These are phyloP conservation scores for Delphinapterus leucas DNA, from an alignment of 2,113 vertebrate genomes.

Conservation along the genomic window DNA sequence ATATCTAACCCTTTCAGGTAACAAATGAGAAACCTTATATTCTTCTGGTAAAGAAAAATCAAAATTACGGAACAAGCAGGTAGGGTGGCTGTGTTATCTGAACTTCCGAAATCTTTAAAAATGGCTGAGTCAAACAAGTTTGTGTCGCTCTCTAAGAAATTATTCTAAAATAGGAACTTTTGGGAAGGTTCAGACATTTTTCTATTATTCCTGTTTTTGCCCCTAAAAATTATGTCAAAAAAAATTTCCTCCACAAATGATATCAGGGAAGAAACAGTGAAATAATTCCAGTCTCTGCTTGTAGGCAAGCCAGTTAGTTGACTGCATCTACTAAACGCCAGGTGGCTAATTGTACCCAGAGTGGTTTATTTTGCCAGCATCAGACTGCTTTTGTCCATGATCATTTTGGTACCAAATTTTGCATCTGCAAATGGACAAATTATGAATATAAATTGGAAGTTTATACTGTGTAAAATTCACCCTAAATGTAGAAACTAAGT, in stretches of 20 bases:
- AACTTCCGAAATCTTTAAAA: background rate
- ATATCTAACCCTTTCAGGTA: background rate
- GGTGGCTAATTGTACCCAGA: background rate
- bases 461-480: slow-evolving; percentile 38
- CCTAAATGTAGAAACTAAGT: background rate
- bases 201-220: background rate
- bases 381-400: background rate
- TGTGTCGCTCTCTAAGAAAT: background rate
- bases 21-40: background rate
- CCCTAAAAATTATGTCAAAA: background rate
- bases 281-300: background rate
- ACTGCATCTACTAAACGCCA: background rate
- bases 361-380: background rate
- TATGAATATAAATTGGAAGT: slow-evolving; percentile 49
- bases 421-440: slow-evolving; percentile 33
- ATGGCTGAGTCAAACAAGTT: background rate
- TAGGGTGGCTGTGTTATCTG: background rate
- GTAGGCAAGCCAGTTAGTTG: background rate
- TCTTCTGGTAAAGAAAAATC: slow-evolving; percentile 5
- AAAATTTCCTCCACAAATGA: background rate
- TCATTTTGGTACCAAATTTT: slow-evolving; percentile 21
- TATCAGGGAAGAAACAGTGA: background rate
- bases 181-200: background rate
- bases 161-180: background rate
- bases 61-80: background rate